Base-by-base conservation (phyloP, 2,797 vertebrate genomes). In the Alca torda region DNA sequence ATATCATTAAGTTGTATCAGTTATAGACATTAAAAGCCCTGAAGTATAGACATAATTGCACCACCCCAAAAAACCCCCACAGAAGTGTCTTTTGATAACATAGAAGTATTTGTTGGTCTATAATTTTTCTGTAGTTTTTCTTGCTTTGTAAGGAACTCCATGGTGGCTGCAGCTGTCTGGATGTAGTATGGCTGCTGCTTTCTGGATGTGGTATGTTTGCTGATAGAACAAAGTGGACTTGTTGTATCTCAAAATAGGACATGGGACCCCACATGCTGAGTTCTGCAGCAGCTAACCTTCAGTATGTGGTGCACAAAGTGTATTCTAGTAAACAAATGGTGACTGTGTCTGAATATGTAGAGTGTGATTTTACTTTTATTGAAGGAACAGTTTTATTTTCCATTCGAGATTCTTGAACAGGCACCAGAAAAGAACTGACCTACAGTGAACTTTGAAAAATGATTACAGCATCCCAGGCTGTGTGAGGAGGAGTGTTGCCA, bases 141-240 rank as follows among this genome's bases (percentile, higher is more conserved):
- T 67, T 74, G 11, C 16, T 74, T 67, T 87, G 8, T 67, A 54
- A 87, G 35, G 26, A 45, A 8, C 4, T 84, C 26, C 43, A 16
- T 7, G 13, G 35, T 87, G 39, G 28, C 30, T 73, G 18, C 1
- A 6, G n/a, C 63, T 89, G 6, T 35, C 57, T 86, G 63, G 23
- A 11, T 73, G 11, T 18, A 23, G 11, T 19, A 39, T 24, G 18
- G 18, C 6, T 69, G 11, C 16, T 48, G 69, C 17, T 60, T 8
- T 86, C 33, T 54, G n/a, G 6, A 37, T 73, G 37, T 17, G 10
- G 3, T 37, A 10, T 39, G 3, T 54, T 80, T 0, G 0, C 14
- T 93, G 37, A 13, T 65, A 24, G 82, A 91, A 50, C 10, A 61
- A 82, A 82, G 9, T 39, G 31, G 25, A 70, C 16, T 35, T 56